Conservation (phyloP, 2,888 invertebrate genomes). For the Chydorus sphaericus region DNA sequence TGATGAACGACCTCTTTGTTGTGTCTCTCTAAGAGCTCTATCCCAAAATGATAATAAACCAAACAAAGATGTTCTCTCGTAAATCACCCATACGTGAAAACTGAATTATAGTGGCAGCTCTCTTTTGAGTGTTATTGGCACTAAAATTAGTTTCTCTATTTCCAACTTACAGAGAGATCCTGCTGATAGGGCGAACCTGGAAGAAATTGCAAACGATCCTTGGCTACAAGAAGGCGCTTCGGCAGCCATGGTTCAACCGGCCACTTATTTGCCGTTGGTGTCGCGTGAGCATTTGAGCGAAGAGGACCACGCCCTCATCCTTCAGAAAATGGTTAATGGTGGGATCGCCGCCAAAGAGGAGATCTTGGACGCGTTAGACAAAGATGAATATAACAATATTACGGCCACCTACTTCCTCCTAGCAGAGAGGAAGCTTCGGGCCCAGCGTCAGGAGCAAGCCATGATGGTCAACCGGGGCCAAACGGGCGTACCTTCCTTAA, state of each 20-base stretch:
- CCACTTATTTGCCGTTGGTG: constrained; percentile 63
- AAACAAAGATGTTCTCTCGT: no score
- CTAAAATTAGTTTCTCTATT: no score
- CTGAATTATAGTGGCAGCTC: no score
- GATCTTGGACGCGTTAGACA: constrained; percentile 82
- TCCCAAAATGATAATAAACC: no score
- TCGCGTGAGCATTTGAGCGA: constrained; percentile 78
- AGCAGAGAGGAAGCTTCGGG: constrained; percentile 78
- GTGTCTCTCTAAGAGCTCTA: no score
- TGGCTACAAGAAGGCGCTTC: constrained; percentile 40
- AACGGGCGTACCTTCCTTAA: constrained; percentile 12
- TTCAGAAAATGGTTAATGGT: constrained; percentile 93
- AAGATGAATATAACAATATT: constrained; percentile 93
- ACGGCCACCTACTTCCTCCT: constrained; percentile 95
- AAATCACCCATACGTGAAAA: no score
- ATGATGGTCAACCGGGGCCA: constrained; percentile 27
- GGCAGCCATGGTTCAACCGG: constrained; percentile 24
- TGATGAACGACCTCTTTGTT: no score
- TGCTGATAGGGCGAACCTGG: constrained; percentile 69
- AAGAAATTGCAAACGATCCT: constrained; percentile 70
- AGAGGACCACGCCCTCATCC: constrained; percentile 77
- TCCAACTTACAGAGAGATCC: no score
- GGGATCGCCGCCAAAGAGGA: constrained; percentile 87
- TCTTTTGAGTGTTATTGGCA: no score
- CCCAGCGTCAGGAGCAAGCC: constrained; percentile 50